A percentile compares a stretch with the other conserved stretches of the same genome.
phyloP scores from a whole-genome alignment of 2,113 vertebrate species.

The Prietella phreatophila region DNA sequence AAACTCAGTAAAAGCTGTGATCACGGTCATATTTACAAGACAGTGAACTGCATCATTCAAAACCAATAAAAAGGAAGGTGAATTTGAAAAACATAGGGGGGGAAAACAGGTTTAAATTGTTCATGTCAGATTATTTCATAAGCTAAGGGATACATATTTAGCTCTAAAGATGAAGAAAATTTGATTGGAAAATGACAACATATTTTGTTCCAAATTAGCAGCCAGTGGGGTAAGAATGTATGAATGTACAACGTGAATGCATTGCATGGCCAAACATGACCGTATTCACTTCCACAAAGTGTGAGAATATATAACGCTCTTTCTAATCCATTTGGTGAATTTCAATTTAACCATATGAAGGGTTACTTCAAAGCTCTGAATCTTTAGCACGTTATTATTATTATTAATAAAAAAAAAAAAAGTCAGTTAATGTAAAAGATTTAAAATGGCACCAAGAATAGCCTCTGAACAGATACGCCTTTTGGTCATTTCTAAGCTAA shows the following conservation, averaged over 20 bases:
- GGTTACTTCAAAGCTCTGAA: constrained; percentile 26
- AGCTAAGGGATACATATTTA: constrained; percentile 17
- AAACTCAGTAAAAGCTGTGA: constrained; percentile 53
- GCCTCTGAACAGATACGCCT: constrained; percentile 19
- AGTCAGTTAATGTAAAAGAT: constrained; percentile 29
- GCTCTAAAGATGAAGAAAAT: not conserved
- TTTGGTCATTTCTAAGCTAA: constrained; percentile 22
- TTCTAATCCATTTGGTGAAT: constrained; percentile 31
- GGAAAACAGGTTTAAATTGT: not conserved
- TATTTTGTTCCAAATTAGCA: constrained; percentile 9
- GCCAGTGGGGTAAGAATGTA: not conserved
- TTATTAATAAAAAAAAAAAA: constrained; percentile 63
- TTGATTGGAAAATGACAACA: constrained; percentile 9
- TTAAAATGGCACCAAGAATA: constrained; percentile 30
- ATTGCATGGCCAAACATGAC: not conserved
- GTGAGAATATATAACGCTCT: constrained; percentile 3
- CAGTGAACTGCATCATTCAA: constrained; percentile 1
- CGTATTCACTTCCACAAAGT: constrained; percentile 10
- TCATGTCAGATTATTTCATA: not conserved
- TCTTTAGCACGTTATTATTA: constrained; percentile 36
- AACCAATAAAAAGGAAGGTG: constrained; percentile 13
- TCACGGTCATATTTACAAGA: constrained; percentile 19
- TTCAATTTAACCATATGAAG: constrained; percentile 3
- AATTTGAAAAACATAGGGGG: not conserved
- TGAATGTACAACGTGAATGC: constrained; percentile 1